Base-by-base conservation (phyloP, 1,140 invertebrate genomes). In the Tetragnatha versicolor region DNA sequence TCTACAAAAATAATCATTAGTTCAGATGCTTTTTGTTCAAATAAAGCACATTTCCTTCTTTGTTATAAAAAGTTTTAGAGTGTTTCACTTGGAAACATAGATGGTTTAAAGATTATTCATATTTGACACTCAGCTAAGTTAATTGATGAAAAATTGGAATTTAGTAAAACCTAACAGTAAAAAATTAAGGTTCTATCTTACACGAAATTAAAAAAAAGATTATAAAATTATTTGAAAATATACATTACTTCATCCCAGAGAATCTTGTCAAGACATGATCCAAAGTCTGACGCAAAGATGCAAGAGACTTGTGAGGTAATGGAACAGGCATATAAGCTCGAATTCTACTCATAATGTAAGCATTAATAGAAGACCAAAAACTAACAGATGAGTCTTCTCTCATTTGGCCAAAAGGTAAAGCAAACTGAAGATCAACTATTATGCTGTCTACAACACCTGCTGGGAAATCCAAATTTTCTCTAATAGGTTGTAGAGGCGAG, bases 331-430 rank as follows among this genome's bases (percentile, higher is more conserved):
- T 29, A 29, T 47, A 27, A 49, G 42, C 27, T 29, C 42, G 33
- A 47, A 66, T 47, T 45, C 42, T 66, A n/a, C 37, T 31, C 14
- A 66, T 45, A n/a, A 66, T 66, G 33, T 33, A 49, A 9, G 63
- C 37, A 47, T 45, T 66, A 29, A 66, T 27, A 47, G 63, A 20
- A n/a, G 63, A 37, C 63, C 63, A 66, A 29, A 66, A 49, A 17
- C 42, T 49, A 20, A 27, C 39, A 7, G 33, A 39, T 2, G 63
- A 49, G 22, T 66, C 42, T 29, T 66, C 63, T n/a, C 31, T 47
- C 63, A 66, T 45, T 39, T 66, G 63, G 7, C 63, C 63, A 66
- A 47, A 66, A 49, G 63, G 63, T n/a, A 66, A 66, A 47, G 27
- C 42, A 20, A 45, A 31, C 42, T 66, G 63, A 29, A 66, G 27